Evolutionary conservation across 2,888 invertebrate genomes (phyloP).

Genomic region (Andrena chrysosceles): DNA sequence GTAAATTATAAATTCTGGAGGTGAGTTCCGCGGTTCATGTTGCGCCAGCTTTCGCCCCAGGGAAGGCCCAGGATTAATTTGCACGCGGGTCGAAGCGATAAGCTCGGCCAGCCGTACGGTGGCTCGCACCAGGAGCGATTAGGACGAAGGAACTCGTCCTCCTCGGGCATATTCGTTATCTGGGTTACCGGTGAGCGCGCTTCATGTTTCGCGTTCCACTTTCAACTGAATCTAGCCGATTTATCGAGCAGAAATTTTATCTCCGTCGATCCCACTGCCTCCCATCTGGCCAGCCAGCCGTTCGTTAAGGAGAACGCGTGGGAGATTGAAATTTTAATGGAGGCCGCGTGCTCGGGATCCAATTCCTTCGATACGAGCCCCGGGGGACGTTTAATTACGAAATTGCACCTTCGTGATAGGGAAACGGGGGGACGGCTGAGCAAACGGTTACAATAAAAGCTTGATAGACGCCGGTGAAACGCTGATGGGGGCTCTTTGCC

Average conservation of each 20-base stretch:
- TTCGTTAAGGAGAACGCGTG: slow-evolving; percentile 34
- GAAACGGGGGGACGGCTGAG: slow-evolving; percentile 4
- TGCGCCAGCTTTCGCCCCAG: not conserved
- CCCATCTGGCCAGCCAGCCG: not conserved
- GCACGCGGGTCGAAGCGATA: slow-evolving; percentile 18
- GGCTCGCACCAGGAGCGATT: slow-evolving; percentile 9
- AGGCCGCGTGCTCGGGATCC: slow-evolving; percentile 8
- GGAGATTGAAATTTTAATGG: slow-evolving; percentile 36
- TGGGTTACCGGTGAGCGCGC: not conserved
- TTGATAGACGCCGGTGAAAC: not conserved
- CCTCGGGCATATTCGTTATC: not conserved
- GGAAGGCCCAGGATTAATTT: slow-evolving; percentile 27
- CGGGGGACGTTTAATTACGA: slow-evolving; percentile 35
- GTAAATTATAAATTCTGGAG: slow-evolving; percentile 11
- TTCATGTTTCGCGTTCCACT: not conserved
- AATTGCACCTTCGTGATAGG: not conserved
- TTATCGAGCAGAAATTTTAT: slow-evolving; percentile 18
- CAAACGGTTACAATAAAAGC: not conserved
- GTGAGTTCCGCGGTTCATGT: not conserved
- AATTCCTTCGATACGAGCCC: slow-evolving; percentile 12
- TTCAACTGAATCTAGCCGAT: not conserved
- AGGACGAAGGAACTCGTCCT: not conserved
- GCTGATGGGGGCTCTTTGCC: not conserved
- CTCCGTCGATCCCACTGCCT: not conserved
- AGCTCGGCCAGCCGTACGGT: not conserved